Percentiles rank a stretch among this genome's conserved stretches.
Conservation (phyloP, 2,888 invertebrate species). For the Xanthia icteritia region DNA sequence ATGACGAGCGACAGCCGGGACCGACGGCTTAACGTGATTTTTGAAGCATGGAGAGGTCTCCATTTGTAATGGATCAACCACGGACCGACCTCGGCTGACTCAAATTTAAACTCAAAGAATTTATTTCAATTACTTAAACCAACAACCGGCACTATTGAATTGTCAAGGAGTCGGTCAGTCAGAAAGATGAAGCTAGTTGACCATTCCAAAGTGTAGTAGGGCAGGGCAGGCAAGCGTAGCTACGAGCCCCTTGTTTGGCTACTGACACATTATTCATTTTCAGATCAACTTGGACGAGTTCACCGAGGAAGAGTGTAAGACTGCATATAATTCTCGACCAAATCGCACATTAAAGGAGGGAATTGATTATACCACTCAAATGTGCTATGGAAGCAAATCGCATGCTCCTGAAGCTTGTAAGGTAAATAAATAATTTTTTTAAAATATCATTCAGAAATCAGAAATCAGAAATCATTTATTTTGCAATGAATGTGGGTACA, state of each 20-base stretch:
- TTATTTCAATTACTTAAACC: no score
- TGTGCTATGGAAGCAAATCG: slow-evolving; percentile 43
- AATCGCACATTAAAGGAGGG: neutral
- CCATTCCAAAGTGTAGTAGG: neutral
- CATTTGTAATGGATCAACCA: neutral
- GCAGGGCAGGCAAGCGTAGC: neutral
- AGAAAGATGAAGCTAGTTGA: neutral
- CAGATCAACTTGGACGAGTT: slow-evolving; percentile 43
- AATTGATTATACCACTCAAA: slow-evolving; percentile 20
- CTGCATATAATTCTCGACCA: neutral
- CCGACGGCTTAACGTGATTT: neutral
- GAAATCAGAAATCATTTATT: no score
- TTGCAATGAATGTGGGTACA: no score
- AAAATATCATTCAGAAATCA: no score
- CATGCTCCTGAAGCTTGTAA: slow-evolving; percentile 12
- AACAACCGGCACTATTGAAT: no score
- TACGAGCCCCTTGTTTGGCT: neutral
- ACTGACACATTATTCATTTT: neutral
- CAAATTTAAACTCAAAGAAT: no score
- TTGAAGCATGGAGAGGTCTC: neutral
- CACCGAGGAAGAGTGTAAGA: slow-evolving; percentile 35
- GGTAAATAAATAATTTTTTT: slow-evolving; percentile 41
- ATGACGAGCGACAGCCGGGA: no score
- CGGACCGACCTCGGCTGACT: neutral
- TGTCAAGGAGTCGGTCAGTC: no score